These are phyloP conservation scores for Escarpia spicata DNA, from an alignment of 2,888 invertebrate genomes.

Conservation along the genomic window DNA sequence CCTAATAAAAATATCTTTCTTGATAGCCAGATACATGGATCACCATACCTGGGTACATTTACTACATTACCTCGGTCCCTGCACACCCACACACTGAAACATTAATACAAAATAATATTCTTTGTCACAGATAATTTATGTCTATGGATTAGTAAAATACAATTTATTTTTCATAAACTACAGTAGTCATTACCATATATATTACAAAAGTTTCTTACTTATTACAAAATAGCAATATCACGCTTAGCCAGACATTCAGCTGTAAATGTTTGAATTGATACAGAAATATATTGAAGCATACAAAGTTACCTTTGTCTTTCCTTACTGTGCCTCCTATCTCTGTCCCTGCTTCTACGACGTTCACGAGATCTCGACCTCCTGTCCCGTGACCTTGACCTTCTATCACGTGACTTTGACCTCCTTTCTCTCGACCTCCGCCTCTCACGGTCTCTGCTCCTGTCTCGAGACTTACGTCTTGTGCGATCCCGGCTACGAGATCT, in stretches of 20 bases:
- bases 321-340: conserved; percentile 39
- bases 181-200: too few relatives aligned
- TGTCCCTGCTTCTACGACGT: conserved; percentile 43
- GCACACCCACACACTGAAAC: too few relatives aligned
- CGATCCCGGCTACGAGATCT: conserved; percentile 32
- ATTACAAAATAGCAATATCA: background rate
- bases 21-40: too few relatives aligned
- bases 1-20: too few relatives aligned
- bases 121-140: too few relatives aligned
- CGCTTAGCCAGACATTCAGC: background rate
- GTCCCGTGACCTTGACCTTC: conserved; percentile 50
- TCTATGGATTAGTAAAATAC: too few relatives aligned
- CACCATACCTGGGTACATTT: too few relatives aligned
- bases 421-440: conserved; percentile 53
- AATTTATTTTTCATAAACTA: too few relatives aligned
- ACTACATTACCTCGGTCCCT: too few relatives aligned
- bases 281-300: background rate
- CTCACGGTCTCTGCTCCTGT: conserved; percentile 35
- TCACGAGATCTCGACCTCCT: conserved; percentile 51
- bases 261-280: background rate
- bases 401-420: conserved; percentile 40
- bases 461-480: conserved; percentile 40
- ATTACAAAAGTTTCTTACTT: too few relatives aligned
- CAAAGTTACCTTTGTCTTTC: conserved; percentile 7
- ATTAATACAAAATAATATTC: too few relatives aligned